phyloP scores from a whole-genome alignment of 2,797 vertebrate species.

The Hephaestus fuliginosus region DNA sequence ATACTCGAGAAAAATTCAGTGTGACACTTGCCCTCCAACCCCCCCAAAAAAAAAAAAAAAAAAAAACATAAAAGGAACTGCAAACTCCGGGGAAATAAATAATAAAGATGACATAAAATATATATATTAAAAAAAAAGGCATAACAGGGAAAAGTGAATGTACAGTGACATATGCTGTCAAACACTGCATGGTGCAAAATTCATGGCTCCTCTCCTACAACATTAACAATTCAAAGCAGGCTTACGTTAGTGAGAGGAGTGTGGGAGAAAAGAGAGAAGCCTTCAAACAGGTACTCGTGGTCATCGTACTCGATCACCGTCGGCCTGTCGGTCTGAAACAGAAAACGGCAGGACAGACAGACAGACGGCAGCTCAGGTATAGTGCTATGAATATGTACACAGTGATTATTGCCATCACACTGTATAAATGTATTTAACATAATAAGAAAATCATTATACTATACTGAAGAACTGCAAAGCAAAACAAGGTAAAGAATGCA shows the following conservation, averaged over 20 bases:
- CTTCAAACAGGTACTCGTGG: conserved; percentile 99
- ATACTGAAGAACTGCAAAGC: not conserved
- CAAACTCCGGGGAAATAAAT: not conserved
- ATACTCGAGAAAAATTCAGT: not conserved
- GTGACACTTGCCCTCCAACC: not conserved
- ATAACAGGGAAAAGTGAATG: not conserved
- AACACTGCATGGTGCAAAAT: conserved; percentile 19
- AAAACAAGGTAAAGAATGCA: not conserved
- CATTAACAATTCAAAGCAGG: conserved; percentile 11
- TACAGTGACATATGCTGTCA: conserved; percentile 16
- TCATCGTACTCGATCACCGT: conserved; percentile 99
- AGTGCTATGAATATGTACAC: not conserved
- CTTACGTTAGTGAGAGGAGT: conserved; percentile 93
- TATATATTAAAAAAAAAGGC: not conserved
- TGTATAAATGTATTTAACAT: not conserved
- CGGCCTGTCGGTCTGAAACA: conserved; percentile 93
- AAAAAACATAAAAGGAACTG: conserved; percentile 6
- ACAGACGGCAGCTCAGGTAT: not conserved
- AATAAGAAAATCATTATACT: not conserved
- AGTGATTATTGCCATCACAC: too few relatives aligned
- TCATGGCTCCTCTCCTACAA: not conserved
- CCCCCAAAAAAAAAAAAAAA: too few relatives aligned
- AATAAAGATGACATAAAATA: conserved; percentile 29
- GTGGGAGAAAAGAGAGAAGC: conserved; percentile 99
- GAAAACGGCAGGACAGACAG: not conserved